Percentiles rank a stretch among this genome's conserved stretches.
Evolutionary conservation across 2,113 vertebrate genomes (phyloP).

Genomic region (Salvator merianae): DNA sequence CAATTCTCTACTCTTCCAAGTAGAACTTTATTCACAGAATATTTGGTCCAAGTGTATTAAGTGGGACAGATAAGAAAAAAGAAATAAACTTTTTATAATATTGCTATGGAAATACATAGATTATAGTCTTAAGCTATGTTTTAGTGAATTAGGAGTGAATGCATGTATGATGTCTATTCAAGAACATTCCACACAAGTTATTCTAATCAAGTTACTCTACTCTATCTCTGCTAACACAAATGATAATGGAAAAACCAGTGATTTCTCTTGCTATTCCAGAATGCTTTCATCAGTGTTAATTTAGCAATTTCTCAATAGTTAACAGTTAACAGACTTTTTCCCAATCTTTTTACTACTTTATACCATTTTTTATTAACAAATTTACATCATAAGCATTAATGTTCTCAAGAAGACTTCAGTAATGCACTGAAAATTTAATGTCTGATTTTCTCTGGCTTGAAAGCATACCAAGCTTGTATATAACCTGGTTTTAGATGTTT

Average conservation of each 20-base stretch:
- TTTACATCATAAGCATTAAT: background rate
- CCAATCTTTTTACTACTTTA: background rate
- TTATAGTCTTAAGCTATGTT: background rate
- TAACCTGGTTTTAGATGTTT: background rate
- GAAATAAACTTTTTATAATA: background rate
- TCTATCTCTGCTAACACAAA: conserved; percentile 21
- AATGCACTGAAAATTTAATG: background rate
- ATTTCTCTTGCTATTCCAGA: conserved; percentile 64
- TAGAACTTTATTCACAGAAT: background rate
- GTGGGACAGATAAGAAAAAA: background rate
- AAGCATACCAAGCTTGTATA: background rate
- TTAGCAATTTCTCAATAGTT: background rate
- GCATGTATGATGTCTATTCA: background rate
- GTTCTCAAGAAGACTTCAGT: background rate
- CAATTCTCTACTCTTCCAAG: no score
- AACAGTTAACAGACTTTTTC: background rate
- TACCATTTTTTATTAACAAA: background rate
- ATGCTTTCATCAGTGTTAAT: background rate
- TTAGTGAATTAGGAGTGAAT: conserved; percentile 21
- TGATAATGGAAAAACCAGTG: conserved; percentile 50
- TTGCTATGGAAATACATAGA: background rate
- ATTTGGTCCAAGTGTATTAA: background rate
- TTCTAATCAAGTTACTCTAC: background rate
- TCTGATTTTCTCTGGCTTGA: background rate
- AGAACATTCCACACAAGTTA: conserved; percentile 15